Conservation (phyloP, 2,113 vertebrate species). For the Glaucomys volans region DNA sequence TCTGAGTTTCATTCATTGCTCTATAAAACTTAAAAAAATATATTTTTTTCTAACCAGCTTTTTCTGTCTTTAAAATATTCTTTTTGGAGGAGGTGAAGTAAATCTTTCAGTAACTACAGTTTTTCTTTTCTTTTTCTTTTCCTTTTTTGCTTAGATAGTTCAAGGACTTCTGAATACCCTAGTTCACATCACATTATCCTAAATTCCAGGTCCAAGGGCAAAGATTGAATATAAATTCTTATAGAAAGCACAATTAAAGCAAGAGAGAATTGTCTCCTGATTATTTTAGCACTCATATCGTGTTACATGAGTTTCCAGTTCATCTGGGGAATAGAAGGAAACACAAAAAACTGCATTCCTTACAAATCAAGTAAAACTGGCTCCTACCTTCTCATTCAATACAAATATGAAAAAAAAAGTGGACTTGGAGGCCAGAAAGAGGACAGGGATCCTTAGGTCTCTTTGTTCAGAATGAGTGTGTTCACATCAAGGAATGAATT, state of each 20-base stretch:
- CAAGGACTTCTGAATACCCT: constrained; percentile 1
- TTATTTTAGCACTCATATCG: not conserved
- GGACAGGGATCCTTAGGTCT: no score
- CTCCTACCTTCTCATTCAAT: not conserved
- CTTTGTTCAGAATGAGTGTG: not conserved
- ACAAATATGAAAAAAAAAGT: not conserved
- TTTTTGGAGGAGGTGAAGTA: not conserved
- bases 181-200: not conserved
- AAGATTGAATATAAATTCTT: constrained; percentile 53
- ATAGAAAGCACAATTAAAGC: constrained; percentile 48
- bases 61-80: constrained; percentile 3
- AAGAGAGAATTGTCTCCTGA: not conserved
- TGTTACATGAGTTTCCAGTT: constrained; percentile 26
- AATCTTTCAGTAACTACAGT: not conserved
- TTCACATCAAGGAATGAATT: not conserved
- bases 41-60: not conserved
- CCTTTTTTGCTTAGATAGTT: not conserved
- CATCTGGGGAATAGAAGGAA: not conserved
- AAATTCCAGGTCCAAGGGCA: not conserved
- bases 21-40: not conserved
- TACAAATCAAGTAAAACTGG: not conserved
- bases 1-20: not conserved
- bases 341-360: constrained; percentile 54
- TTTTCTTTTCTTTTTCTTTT: not conserved
- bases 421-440: not conserved